Percentiles rank a stretch among this genome's conserved stretches.
These are phyloP conservation scores for Argya squamiceps DNA, from an alignment of 2,797 vertebrate species.

Conservation along the genomic window DNA sequence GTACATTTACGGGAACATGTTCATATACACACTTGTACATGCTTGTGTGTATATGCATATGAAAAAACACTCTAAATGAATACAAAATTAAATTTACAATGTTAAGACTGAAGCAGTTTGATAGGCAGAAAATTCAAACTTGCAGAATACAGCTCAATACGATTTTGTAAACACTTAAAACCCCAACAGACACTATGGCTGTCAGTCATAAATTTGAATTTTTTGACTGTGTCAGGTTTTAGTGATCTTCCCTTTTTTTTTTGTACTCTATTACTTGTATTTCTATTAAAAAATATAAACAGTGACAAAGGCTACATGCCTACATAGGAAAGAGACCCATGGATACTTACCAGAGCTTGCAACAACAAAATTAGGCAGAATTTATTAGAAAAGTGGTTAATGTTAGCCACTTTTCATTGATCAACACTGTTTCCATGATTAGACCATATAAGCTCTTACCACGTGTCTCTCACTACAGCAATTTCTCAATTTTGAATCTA, in stretches of 20 bases:
- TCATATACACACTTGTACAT: slow-evolving; percentile 59
- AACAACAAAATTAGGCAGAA: neutral
- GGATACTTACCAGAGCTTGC: slow-evolving; percentile 11
- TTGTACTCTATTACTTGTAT: neutral
- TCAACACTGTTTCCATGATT: neutral
- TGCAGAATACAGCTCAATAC: neutral
- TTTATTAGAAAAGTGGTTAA: neutral
- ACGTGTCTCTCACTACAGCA: neutral
- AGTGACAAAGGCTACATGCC: neutral
- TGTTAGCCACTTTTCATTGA: neutral
- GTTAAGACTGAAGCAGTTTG: neutral
- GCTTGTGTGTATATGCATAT: slow-evolving; percentile 57
- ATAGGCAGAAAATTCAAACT: slow-evolving; percentile 35
- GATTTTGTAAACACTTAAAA: neutral
- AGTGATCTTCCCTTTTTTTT: neutral
- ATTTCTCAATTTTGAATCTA: neutral
- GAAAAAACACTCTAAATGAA: neutral
- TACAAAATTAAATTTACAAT: slow-evolving; percentile 3
- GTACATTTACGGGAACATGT: neutral
- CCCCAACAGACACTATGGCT: neutral
- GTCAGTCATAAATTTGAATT: neutral
- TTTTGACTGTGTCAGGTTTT: neutral
- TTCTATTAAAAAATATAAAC: neutral
- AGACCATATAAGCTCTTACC: neutral
- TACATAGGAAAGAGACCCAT: neutral